Base-by-base conservation (phyloP, 2,797 vertebrate species). In the Sphaeramia orbicularis region DNA sequence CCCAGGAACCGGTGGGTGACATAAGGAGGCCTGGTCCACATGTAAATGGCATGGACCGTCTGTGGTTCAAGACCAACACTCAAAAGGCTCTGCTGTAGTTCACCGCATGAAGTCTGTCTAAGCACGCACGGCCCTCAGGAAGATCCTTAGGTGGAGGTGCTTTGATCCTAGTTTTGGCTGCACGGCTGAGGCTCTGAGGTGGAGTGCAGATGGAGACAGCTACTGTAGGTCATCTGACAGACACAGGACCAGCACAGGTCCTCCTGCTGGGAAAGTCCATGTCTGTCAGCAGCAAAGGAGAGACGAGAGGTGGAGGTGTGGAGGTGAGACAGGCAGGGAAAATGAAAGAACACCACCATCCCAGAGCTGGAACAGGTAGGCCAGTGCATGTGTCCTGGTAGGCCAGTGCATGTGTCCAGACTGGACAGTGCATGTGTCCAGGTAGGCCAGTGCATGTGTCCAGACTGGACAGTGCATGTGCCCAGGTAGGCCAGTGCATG, bases 131-230 rank as follows among this genome's bases (percentile, higher is more conserved):
- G 49, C 64, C 63, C 74, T 74, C 56, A 63, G 59, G 51, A 53
- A 80, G 54, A 74, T 73, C 84, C 78, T 86, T 73, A 18, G 67
- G 76, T 71, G 61, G 16, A 62, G 58, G 37, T 7, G 27, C 71
- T 84, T 75, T 86, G 78, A 91, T 82, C 76, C 55, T 58, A 71
- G 69, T 81, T 83, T 79, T 86, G 88, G 77, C 80, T 84, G 80
- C 47, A 63, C n/a, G 30, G 44, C 64, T 58, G 61, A 64, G 12
- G 51, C 70, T 65, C 67, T 68, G 60, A 67, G 56, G 52, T 68
- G 45, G 53, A 65, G 52, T 43, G 27, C 43, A 51, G 40, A 45
- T 58, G 37, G 71, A 43, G 47, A 50, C 59, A 62, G 67, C 64
- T 58, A 59, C 49, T 77, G 66, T 53, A 65, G 83, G 75, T 86